Percentiles rank a stretch among this genome's conserved stretches.
Evolutionary conservation across 2,888 invertebrate genomes (phyloP).

Genomic region (Caenorhabditis sp.): DNA sequence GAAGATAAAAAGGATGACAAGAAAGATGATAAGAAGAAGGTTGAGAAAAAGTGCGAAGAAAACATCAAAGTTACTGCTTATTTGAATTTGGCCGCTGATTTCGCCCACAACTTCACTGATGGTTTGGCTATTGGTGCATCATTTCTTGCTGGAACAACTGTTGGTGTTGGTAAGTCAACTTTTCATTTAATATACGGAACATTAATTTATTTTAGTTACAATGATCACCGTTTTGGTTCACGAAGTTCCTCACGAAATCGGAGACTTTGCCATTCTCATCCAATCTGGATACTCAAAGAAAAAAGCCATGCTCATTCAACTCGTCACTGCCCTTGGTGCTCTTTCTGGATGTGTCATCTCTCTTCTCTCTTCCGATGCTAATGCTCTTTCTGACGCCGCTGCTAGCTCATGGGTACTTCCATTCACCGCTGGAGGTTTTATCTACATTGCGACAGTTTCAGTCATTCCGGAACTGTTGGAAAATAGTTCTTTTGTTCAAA

Average conservation of each 20-base stretch:
- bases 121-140: slow-evolving; percentile 98
- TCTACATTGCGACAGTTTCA: slow-evolving; percentile 98
- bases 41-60: slow-evolving; percentile 22
- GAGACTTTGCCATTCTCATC: slow-evolving; percentile 96
- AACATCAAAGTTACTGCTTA: slow-evolving; percentile 79
- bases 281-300: slow-evolving; percentile 92
- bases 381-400: slow-evolving; percentile 72
- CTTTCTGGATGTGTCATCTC: slow-evolving; percentile 78
- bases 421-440: slow-evolving; percentile 83
- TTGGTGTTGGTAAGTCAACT: slow-evolving; percentile 72
- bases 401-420: slow-evolving; percentile 86
- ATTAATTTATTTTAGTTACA: slow-evolving; percentile 78
- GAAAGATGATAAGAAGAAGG: slow-evolving; percentile 17
- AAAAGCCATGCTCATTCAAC: slow-evolving; percentile 93
- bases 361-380: slow-evolving; percentile 62
- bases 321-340: slow-evolving; percentile 93
- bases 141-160: slow-evolving; percentile 67
- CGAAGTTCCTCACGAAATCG: slow-evolving; percentile 99
- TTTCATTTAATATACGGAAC: background rate
- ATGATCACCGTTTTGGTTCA: slow-evolving; percentile 94
- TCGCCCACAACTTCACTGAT: slow-evolving; percentile 98
- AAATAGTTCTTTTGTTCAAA: slow-evolving; percentile 74
- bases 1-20: slow-evolving; percentile 30
- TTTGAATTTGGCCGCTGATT: slow-evolving; percentile 95
- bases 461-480: slow-evolving; percentile 95